Base-by-base conservation (phyloP, 2,888 invertebrate genomes). In the Psylliodes chrysocephalus region DNA sequence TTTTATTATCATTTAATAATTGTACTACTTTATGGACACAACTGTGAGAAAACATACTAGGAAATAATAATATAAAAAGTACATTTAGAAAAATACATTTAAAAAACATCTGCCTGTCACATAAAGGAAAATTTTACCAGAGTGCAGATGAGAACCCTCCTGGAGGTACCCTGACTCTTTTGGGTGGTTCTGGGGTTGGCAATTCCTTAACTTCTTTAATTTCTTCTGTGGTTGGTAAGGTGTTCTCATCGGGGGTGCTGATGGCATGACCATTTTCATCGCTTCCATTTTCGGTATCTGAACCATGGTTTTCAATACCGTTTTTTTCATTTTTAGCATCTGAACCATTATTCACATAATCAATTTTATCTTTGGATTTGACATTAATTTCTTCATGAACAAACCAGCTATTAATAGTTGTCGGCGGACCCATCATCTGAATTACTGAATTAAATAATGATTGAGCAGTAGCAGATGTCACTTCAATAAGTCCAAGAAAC, bases 81-180 rank as follows among this genome's bases (percentile, higher is more conserved):
- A 5, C 38, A 38, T 14, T 15, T 15, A 30, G 30, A 35, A 35
- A 35, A 42, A 18, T 17, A 17, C 1, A 17, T 8, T 17, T 2
- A 42, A 38, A 38, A 14, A 33, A 17, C 18, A 17, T 14, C 35
- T 14, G 35, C 14, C 4, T 35, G 3, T 35, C 14, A 14, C 14
- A 35, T 14, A 10, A 28, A 1, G 49, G 28, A 28, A 28, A 6
- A 8, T 46, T 22, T 71, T 72, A 74, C 74, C 74, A 74, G 17
- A 74, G 60, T 28, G 68, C 71, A 15, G 73, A 70, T 10, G 75
- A 75, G 57, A 70, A 75, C 0, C 75, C 75, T 17, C 73, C 73
- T 6, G 75, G 75, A 25, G 75, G 75, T 15, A 73, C 71, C 14
- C 73, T 69, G 7, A 42, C 68, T 40, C 66, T 57, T 57, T 63